Conservation (phyloP, 2,888 invertebrate genomes). For the Troglohyphantes excavatus region DNA sequence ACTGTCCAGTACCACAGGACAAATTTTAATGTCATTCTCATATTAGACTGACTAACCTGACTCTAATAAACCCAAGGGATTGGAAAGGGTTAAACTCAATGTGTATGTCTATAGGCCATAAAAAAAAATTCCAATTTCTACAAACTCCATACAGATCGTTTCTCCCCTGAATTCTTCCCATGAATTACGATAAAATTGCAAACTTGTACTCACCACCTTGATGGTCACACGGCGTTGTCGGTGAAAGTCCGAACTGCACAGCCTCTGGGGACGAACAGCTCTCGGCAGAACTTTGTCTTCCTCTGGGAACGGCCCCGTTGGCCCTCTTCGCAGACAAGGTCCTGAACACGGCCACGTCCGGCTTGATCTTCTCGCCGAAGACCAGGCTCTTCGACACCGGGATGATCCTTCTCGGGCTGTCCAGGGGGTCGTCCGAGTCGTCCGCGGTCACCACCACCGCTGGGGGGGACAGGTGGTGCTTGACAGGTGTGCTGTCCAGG, state of each 20-base stretch:
- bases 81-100: too few species aligned
- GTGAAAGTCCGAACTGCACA: constrained; percentile 38
- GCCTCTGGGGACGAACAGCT: constrained; percentile 47
- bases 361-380: constrained; percentile 22
- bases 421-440: constrained; percentile 48
- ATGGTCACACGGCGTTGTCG: constrained; percentile 35
- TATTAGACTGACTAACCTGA: too few species aligned
- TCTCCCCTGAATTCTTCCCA: too few species aligned
- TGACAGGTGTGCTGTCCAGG: constrained; percentile 48
- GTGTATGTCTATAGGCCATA: too few species aligned
- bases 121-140: too few species aligned
- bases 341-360: constrained; percentile 34
- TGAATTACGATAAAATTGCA: too few species aligned
- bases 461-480: constrained; percentile 29
- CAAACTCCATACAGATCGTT: too few species aligned
- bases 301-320: constrained; percentile 35
- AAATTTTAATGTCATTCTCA: too few species aligned
- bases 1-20: too few species aligned
- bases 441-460: constrained; percentile 70
- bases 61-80: too few species aligned
- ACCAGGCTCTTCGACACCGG: constrained; percentile 57
- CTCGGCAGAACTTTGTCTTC: constrained; percentile 28
- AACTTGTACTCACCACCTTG: constrained; percentile 34
- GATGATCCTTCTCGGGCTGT: constrained; percentile 34
- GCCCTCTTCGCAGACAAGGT: constrained; percentile 22